These are phyloP conservation scores for Hartigia nigra DNA, from an alignment of 2,888 invertebrate species.

Conservation along the genomic window DNA sequence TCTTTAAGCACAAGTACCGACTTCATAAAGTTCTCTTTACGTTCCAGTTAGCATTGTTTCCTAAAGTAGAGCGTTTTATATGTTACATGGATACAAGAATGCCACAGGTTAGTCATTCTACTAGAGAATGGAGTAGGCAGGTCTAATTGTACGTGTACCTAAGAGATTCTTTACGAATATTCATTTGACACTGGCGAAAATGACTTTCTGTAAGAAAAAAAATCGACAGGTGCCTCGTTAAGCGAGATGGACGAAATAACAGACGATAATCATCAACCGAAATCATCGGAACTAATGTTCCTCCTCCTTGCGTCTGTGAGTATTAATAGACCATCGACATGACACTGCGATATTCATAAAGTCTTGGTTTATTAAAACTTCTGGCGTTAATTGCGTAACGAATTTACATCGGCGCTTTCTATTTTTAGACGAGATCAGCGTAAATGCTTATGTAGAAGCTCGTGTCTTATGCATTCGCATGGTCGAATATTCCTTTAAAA, in stretches of 20 bases:
- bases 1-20: not conserved
- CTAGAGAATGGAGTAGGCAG: not conserved
- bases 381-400: slow-evolving; percentile 23
- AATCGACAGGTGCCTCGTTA: not conserved
- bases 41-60: not conserved
- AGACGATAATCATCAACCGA: not conserved
- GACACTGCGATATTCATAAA: slow-evolving; percentile 8
- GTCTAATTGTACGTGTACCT: not conserved
- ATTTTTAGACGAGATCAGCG: slow-evolving; percentile 11
- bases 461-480: not conserved
- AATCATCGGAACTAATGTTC: not conserved
- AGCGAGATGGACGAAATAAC: not conserved
- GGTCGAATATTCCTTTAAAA: not conserved
- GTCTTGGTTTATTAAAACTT: slow-evolving; percentile 19
- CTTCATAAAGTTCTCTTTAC: not conserved
- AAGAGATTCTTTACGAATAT: not conserved
- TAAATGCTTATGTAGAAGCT: not conserved
- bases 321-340: slow-evolving; percentile 16
- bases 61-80: not conserved
- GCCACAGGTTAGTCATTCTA: not conserved
- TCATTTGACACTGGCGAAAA: not conserved
- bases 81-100: not conserved
- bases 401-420: slow-evolving; percentile 18
- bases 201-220: not conserved
- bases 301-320: not conserved